Conservation (phyloP, 2,888 invertebrate genomes). For the Bruchidius siliquastri region DNA sequence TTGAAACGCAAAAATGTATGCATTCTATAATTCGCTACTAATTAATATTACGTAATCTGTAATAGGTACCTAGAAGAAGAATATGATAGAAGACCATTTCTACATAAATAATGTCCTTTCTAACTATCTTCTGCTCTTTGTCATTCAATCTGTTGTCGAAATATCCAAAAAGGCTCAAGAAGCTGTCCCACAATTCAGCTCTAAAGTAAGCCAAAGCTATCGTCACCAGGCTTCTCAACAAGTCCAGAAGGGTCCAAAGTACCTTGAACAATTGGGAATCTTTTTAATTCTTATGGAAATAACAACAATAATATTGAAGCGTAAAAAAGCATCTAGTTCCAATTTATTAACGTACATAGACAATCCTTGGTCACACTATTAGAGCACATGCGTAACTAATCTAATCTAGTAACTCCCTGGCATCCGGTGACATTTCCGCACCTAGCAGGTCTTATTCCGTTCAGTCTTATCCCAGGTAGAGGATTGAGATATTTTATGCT, state of each 20-base stretch:
- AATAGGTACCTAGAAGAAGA: slow-evolving; percentile 1
- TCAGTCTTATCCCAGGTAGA: too few species aligned
- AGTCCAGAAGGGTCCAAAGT: slow-evolving; percentile 8
- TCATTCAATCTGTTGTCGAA: slow-evolving; percentile 16
- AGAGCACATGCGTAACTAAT: too few species aligned
- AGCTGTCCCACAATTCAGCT: slow-evolving; percentile 15
- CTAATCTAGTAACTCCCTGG: too few species aligned
- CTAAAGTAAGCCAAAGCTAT: slow-evolving; percentile 14
- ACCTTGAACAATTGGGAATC: slow-evolving; percentile 9
- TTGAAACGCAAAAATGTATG: too few species aligned
- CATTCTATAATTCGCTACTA: too few species aligned
- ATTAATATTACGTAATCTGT: too few species aligned
- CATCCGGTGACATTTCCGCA: too few species aligned
- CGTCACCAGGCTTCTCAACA: slow-evolving; percentile 10
- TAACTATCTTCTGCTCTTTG: background rate
- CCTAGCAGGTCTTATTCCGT: too few species aligned
- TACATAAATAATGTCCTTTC: slow-evolving; percentile 5
- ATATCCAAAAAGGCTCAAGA: slow-evolving; percentile 13
- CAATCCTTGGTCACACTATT: too few species aligned
- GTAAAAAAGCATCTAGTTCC: too few species aligned
- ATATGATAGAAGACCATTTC: slow-evolving; percentile 11
- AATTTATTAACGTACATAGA: too few species aligned
- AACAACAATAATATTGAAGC: slow-evolving; percentile 10
- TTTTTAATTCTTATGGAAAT: slow-evolving; percentile 9
- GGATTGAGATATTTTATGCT: too few species aligned